Conservation (phyloP, 2,888 invertebrate species). For the Monoplex corrugatus region DNA sequence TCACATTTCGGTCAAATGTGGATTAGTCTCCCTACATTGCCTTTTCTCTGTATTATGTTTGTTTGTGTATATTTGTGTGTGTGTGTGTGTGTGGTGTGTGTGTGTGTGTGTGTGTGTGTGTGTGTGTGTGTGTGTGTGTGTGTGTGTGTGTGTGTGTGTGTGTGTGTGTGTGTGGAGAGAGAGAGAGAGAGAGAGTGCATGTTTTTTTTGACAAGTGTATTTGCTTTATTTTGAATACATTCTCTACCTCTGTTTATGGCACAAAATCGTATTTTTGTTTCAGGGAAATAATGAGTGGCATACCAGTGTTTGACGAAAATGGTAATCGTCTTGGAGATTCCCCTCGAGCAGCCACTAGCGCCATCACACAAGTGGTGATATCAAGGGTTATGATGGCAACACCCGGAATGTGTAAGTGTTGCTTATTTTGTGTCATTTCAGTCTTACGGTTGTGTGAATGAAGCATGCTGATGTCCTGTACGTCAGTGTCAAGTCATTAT, state of each 20-base stretch:
- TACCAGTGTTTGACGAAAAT: slow-evolving; percentile 90
- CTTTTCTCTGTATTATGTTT: too few species aligned
- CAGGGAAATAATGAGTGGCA: slow-evolving; percentile 91
- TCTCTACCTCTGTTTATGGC: background rate
- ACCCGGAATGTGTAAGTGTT: slow-evolving; percentile 94
- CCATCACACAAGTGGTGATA: slow-evolving; percentile 93
- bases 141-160: background rate
- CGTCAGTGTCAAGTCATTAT: too few species aligned
- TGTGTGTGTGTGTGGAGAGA: background rate
- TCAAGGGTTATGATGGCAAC: slow-evolving; percentile 95
- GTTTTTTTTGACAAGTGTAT: background rate
- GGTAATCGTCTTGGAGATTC: slow-evolving; percentile 87
- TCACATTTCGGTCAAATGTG: too few species aligned
- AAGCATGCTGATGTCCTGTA: too few species aligned
- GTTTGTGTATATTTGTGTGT: too few species aligned
- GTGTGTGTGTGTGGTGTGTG: too few species aligned
- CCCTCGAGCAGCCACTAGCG: slow-evolving; percentile 88
- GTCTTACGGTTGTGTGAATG: too few species aligned
- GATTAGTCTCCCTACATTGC: too few species aligned
- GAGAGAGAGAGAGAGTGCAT: background rate
- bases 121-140: too few species aligned
- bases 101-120: too few species aligned
- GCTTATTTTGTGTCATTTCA: background rate
- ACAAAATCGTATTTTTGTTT: slow-evolving; percentile 52
- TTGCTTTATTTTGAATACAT: background rate